Conservation (phyloP, 2,113 vertebrate genomes). For the Dolichotis patagonum region DNA sequence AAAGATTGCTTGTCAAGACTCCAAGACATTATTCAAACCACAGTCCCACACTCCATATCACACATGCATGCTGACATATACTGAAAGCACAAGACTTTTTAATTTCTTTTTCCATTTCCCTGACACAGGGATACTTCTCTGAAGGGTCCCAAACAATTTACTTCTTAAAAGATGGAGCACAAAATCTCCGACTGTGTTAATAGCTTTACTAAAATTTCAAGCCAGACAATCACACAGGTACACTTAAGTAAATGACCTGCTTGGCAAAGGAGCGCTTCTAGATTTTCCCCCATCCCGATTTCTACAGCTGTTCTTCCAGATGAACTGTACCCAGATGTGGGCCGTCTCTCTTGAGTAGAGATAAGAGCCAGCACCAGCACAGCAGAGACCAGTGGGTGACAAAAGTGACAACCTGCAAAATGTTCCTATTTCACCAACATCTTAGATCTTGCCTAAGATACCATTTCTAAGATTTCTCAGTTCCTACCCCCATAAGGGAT, state of each 20-base stretch:
- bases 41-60: slow-evolving; percentile 27
- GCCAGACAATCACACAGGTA: slow-evolving; percentile 16
- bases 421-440: slow-evolving; percentile 21
- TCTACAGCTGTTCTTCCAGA: slow-evolving; percentile 37
- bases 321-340: slow-evolving; percentile 34
- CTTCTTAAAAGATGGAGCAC: slow-evolving; percentile 26
- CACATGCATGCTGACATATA: not conserved
- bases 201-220: slow-evolving; percentile 38
- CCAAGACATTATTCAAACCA: slow-evolving; percentile 56
- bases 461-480: slow-evolving; percentile 21
- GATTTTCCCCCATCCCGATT: not conserved
- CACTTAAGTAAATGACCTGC: slow-evolving; percentile 45
- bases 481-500: not conserved
- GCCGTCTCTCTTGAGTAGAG: not conserved
- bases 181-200: not conserved
- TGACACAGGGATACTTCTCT: not conserved
- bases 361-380: slow-evolving; percentile 11
- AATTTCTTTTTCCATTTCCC: slow-evolving; percentile 35
- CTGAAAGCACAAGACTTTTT: not conserved
- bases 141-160: not conserved
- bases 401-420: slow-evolving; percentile 40
- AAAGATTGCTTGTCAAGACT: slow-evolving; percentile 35
- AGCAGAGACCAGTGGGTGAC: slow-evolving; percentile 18
- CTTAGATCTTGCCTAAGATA: slow-evolving; percentile 22
- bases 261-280: not conserved